These are phyloP conservation scores for Silurus aristotelis DNA, from an alignment of 2,797 vertebrate genomes.

Conservation along the genomic window DNA sequence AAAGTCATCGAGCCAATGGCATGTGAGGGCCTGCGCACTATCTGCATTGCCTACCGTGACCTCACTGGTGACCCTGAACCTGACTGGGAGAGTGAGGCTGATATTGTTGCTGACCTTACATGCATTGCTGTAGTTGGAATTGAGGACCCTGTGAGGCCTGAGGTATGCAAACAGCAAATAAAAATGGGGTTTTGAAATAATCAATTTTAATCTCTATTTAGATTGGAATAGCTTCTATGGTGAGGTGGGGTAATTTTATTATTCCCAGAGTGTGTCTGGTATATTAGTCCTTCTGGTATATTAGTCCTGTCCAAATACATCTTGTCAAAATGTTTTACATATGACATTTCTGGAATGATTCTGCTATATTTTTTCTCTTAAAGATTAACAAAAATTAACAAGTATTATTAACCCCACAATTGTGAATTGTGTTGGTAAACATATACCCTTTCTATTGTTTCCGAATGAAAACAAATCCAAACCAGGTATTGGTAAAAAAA, in stretches of 20 bases:
- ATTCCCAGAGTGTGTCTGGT: not conserved
- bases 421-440: not conserved
- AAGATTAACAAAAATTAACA: not conserved
- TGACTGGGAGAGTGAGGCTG: conserved; percentile 86
- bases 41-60: conserved; percentile 87
- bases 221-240: not conserved
- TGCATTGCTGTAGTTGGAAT: conserved; percentile 90
- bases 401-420: not conserved
- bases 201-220: not conserved
- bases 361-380: not conserved
- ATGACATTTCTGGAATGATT: not conserved
- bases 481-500: not conserved
- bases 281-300: not conserved
- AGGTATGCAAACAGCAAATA: conserved; percentile 70
- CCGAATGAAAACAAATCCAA: not conserved
- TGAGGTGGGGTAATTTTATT: not conserved
- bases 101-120: conserved; percentile 82
- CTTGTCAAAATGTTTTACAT: not conserved
- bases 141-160: conserved; percentile 90
- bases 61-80: conserved; percentile 80
- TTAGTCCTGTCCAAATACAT: not conserved
- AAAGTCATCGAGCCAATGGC: conserved; percentile 92
- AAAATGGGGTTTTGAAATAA: not conserved
- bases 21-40: conserved; percentile 87
- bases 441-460: not conserved